phyloP scores from a whole-genome alignment of 53 echinoderm and acorn worm species.

The Echinometra lucunter region DNA sequence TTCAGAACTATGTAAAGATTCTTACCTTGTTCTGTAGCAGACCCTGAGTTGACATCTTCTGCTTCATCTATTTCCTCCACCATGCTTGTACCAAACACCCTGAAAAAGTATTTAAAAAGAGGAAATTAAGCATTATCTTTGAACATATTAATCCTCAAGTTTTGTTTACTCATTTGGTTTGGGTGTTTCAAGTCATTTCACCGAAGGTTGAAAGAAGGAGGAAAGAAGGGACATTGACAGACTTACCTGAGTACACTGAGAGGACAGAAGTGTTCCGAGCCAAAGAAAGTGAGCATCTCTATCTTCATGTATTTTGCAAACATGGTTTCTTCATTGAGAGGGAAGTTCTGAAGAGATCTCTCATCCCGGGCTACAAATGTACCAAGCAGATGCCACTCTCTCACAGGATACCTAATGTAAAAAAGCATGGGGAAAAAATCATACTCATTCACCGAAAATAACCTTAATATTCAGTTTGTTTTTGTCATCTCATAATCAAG shows the following conservation, averaged over 20 bases:
- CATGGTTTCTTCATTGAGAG: constrained; percentile 84
- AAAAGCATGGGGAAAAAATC: not conserved
- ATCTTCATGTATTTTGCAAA: constrained; percentile 96
- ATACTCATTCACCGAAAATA: too few relatives aligned
- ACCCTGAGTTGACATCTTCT: constrained; percentile 66
- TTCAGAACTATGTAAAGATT: too few relatives aligned
- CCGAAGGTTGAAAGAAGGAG: constrained; percentile 48
- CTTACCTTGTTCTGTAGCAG: constrained; percentile 45
- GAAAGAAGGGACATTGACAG: not conserved
- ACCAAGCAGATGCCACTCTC: constrained; percentile 91
- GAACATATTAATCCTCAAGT: not conserved
- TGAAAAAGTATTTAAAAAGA: constrained; percentile 30
- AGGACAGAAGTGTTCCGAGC: constrained; percentile 93
- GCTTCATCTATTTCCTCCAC: constrained; percentile 91
- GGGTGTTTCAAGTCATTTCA: not conserved
- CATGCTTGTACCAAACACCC: constrained; percentile 97
- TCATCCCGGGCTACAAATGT: constrained; percentile 88
- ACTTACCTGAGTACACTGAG: constrained; percentile 88
- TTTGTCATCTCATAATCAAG: too few relatives aligned
- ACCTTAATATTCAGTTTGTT: too few relatives aligned
- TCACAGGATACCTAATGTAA: constrained; percentile 75
- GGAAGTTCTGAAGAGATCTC: constrained; percentile 89
- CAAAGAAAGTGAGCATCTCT: constrained; percentile 96
- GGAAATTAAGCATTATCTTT: not conserved
- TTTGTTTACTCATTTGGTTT: not conserved